These are phyloP conservation scores for fruit fly (Drosophila melanogaster) DNA, from an alignment of 1,140 invertebrate species.

Conservation along the genomic window Release_6_plus_ISO1_MT NT_033779.5:7612501-7613000, in stretches of 20 bases:
- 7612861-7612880: conserved; percentile 52
- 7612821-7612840: conserved; percentile 40
- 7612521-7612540: conserved; percentile 33
- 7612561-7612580: conserved; percentile 26
- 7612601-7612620: conserved; percentile 39
- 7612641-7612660: conserved; percentile 48
- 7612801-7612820: conserved; percentile 49
- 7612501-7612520: conserved; percentile 1
- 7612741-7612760: conserved; percentile 80
- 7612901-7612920: conserved; percentile 63
- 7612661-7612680: conserved; percentile 16
- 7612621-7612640: conserved; percentile 68
- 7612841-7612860: conserved; percentile 56
- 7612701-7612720: conserved; percentile 42
- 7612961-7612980: conserved; percentile 72
- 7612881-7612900: conserved; percentile 42
- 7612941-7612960: conserved; percentile 42
- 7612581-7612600: conserved; percentile 37
- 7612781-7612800: conserved; percentile 5
- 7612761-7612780: conserved; percentile 58
- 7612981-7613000: conserved; percentile 62
- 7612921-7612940: conserved; percentile 56
- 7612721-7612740: conserved; percentile 71
- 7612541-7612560: conserved; percentile 36
- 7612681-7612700: conserved; percentile 37